Base-by-base conservation (phyloP, 2,888 invertebrate species). In the Tolmerus cingulatus region DNA sequence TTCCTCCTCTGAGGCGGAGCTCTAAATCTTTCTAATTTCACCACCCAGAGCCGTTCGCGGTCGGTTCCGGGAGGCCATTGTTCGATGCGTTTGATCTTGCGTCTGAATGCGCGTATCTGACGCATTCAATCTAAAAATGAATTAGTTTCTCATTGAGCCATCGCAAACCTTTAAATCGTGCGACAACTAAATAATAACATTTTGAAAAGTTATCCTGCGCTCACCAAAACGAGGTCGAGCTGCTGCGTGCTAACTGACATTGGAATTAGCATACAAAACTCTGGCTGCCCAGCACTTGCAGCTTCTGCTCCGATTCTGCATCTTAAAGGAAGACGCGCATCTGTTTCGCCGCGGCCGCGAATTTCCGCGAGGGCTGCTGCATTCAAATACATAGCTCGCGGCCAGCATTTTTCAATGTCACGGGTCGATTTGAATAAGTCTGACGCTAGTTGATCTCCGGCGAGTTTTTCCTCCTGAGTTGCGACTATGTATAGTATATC, bases 261-360 rank as follows among this genome's bases (percentile, higher is more conserved):
- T 19, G 51, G 79, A 79, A 79, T 79, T 79, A 79, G 30, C 79
- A 79, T 79, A 51, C 79, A 51, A 79, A 66, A 66, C 66, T 57
- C 57, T 57, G 16, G n/a, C n/a, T 14, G 14, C 14, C n/a, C n/a
- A 51, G 51, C 16, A 51, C 51, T 51, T 51, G 51, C 51, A n/a
- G 51, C n/a, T 7, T 51, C 51, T 16, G 66, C 66, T 66, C 23
- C 66, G 66, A 66, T 66, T 66, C 23, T 27, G 27, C n/a, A 27
- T 66, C 12, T 66, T 66, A 66, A 66, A 66, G 9, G 66, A 66
- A 66, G 23, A 66, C 0, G 66, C 66, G 23, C 66, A 66, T 23
- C 66, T 66, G 66, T 12, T 57, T 9, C 0, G 12, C 9, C 12
- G 66, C 14, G 66, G 66, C 19, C 14, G 27, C 23, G 12, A 7